These are phyloP conservation scores for Drosophila paracracens DNA, from an alignment of 2,888 invertebrate species.

Conservation along the genomic window DNA sequence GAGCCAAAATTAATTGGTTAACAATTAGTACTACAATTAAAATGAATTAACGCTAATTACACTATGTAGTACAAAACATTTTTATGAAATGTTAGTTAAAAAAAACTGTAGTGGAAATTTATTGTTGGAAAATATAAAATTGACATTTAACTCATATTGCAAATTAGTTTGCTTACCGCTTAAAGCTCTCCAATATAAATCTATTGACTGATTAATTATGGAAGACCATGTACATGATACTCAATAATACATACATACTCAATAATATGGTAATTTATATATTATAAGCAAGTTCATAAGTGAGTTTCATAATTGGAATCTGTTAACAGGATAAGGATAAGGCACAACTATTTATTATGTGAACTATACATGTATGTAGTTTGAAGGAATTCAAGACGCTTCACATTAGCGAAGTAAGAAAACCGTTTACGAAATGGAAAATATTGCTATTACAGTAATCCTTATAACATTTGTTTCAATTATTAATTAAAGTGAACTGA, in stretches of 20 bases:
- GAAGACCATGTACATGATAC: not conserved
- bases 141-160: not conserved
- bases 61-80: not conserved
- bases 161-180: not conserved
- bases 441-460: not conserved
- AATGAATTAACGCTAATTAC: slow-evolving; percentile 7
- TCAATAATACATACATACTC: not conserved
- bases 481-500: slow-evolving; percentile 30
- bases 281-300: not conserved
- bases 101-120: too few species aligned
- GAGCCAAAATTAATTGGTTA: slow-evolving; percentile 43
- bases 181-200: too few species aligned
- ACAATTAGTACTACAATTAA: slow-evolving; percentile 44
- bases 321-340: not conserved
- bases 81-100: too few species aligned
- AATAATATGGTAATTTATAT: not conserved
- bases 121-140: too few species aligned
- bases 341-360: not conserved
- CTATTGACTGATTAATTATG: not conserved
- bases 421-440: not conserved
- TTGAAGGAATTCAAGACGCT: not conserved
- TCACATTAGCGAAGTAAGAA: not conserved
- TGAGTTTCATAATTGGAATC: too few species aligned
- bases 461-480: not conserved
- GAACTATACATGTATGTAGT: too few species aligned